A percentile compares a stretch with the other conserved stretches of the same genome.
Conservation (phyloP, 2,888 invertebrate species). For the Cybosia mesomella region DNA sequence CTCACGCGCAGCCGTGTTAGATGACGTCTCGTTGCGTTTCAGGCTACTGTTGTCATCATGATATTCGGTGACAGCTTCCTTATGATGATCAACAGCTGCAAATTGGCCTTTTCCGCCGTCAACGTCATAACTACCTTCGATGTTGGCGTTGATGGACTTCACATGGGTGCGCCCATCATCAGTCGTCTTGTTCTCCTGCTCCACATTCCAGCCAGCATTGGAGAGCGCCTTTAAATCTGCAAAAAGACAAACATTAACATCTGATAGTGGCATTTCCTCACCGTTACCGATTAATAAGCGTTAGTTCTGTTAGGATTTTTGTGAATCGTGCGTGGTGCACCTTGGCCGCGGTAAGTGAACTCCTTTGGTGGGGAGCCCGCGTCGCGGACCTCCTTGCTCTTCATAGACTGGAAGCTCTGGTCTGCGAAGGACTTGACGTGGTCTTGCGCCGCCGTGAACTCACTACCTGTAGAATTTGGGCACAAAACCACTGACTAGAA, state of each 20-base stretch:
- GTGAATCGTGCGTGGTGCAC: slow-evolving; percentile 69
- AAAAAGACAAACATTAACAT: slow-evolving; percentile 50
- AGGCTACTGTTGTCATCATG: slow-evolving; percentile 77
- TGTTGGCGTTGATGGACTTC: slow-evolving; percentile 88
- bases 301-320: slow-evolving; percentile 75
- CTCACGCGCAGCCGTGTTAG: slow-evolving; percentile 74
- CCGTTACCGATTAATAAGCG: slow-evolving; percentile 71
- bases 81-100: slow-evolving; percentile 88
- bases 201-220: slow-evolving; percentile 90
- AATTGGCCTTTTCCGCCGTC: slow-evolving; percentile 89
- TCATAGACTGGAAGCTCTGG: slow-evolving; percentile 92
- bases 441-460: slow-evolving; percentile 80
- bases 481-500: slow-evolving; percentile 64
- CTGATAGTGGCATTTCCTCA: slow-evolving; percentile 13
- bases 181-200: slow-evolving; percentile 87
- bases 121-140: slow-evolving; percentile 88
- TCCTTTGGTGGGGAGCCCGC: slow-evolving; percentile 92
- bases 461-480: slow-evolving; percentile 77
- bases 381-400: slow-evolving; percentile 93
- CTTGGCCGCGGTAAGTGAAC: slow-evolving; percentile 82
- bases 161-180: slow-evolving; percentile 89
- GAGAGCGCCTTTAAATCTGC: slow-evolving; percentile 82
- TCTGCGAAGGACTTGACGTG: slow-evolving; percentile 91
- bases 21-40: slow-evolving; percentile 73
- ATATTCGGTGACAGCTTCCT: slow-evolving; percentile 82